These are phyloP conservation scores for Phortica variegata DNA, from an alignment of 1,140 invertebrate genomes.

Conservation along the genomic window DNA sequence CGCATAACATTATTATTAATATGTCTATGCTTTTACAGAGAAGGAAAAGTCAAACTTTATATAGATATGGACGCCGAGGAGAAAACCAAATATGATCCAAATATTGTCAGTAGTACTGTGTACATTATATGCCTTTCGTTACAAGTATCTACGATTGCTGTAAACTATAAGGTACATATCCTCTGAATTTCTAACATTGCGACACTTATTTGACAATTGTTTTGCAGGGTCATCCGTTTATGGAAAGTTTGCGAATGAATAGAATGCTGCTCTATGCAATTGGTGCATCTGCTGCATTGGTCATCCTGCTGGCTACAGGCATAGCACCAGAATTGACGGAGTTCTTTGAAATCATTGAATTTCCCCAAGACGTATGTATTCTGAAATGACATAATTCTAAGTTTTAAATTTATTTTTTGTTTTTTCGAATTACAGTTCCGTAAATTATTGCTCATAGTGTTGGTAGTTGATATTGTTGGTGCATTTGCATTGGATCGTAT, in stretches of 20 bases:
- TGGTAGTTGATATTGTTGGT: conserved; percentile 80
- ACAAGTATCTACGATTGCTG: conserved; percentile 97
- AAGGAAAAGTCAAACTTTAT: conserved; percentile 62
- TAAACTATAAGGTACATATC: conserved; percentile 90
- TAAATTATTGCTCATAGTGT: conserved; percentile 72
- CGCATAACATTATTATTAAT: too few species aligned
- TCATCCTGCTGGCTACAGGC: conserved; percentile 76
- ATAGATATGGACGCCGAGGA: conserved; percentile 66
- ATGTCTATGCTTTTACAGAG: conserved; percentile 48
- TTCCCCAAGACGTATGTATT: conserved; percentile 75
- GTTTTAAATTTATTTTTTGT: not conserved
- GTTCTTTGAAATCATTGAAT: conserved; percentile 88
- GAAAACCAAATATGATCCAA: conserved; percentile 87
- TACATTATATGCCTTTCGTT: conserved; percentile 97
- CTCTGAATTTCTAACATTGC: too few species aligned
- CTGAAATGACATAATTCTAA: too few species aligned
- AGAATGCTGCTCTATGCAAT: conserved; percentile 90
- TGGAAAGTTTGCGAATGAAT: conserved; percentile 94
- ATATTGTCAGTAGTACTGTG: conserved; percentile 94
- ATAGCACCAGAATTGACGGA: conserved; percentile 74
- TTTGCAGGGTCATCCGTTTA: conserved; percentile 92
- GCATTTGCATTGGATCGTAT: conserved; percentile 81
- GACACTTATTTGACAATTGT: conserved; percentile 2
- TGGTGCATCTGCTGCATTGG: conserved; percentile 68
- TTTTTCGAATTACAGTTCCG: conserved; percentile 74